These are phyloP conservation scores for Watsonalla cultraria DNA, from an alignment of 2,888 invertebrate species.

Conservation along the genomic window DNA sequence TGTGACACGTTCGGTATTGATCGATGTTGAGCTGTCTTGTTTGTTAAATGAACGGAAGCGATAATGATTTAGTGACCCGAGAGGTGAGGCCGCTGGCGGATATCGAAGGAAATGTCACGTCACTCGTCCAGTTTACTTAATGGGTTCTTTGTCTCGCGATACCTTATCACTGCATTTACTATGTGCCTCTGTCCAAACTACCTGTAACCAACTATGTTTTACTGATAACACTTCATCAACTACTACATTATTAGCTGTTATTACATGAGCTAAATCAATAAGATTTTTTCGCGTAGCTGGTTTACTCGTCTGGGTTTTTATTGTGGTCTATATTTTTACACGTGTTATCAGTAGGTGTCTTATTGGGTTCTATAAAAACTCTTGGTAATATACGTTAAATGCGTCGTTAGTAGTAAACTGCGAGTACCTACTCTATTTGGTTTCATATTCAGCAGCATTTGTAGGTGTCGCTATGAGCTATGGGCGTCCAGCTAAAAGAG, in stretches of 20 bases:
- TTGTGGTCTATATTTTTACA: too few relatives aligned
- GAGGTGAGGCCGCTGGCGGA: conserved; percentile 65
- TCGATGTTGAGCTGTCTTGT: conserved; percentile 41
- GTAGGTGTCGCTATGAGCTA: too few relatives aligned
- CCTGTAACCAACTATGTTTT: conserved; percentile 15
- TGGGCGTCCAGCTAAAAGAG: too few relatives aligned
- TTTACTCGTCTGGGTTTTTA: too few relatives aligned
- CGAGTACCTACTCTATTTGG: too few relatives aligned
- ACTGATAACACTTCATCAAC: neutral
- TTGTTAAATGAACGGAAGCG: conserved; percentile 64
- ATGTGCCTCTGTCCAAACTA: conserved; percentile 41
- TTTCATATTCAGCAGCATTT: too few relatives aligned
- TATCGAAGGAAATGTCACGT: conserved; percentile 76
- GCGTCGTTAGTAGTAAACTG: too few relatives aligned
- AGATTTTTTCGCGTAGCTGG: too few relatives aligned
- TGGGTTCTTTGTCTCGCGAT: conserved; percentile 75
- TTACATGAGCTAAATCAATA: neutral
- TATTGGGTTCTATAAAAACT: too few relatives aligned
- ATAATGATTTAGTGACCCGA: conserved; percentile 71
- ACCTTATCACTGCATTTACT: conserved; percentile 61
- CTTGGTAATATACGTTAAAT: too few relatives aligned
- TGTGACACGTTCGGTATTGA: conserved; percentile 21
- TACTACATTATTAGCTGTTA: neutral
- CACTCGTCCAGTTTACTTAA: conserved; percentile 63
- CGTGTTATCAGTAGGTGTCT: too few relatives aligned